Base-by-base conservation (phyloP, 2,113 vertebrate species). In the Hyla sarda region DNA sequence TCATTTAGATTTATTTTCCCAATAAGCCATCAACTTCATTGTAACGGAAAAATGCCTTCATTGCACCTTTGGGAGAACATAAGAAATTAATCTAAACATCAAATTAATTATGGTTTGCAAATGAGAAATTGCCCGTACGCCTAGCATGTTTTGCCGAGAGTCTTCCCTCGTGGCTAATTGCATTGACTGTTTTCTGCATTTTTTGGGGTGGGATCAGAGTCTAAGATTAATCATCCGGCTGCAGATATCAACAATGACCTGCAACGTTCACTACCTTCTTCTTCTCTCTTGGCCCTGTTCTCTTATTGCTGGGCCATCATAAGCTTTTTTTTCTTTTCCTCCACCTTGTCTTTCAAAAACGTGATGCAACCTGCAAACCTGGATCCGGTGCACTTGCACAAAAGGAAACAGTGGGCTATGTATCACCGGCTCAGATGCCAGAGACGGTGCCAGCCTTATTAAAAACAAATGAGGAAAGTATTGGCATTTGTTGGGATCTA, bases 61-160 rank as follows among this genome's bases (percentile, higher is more conserved):
- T 83, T 92, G 93, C 91, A 92, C 91, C 93, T 93, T 92, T 92
- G 93, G 91, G 91, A 93, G 89, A 91, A 91, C 90, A 93, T 92
- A 92, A 93, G 92, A 93, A 92, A 93, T 93, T 92, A 93, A 93
- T 93, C 93, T 93, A 92, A 93, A 92, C 92, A 93, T 93, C 93
- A 93, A 91, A 93, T 93, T 93, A 92, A 93, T 93, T 93, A 93
- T 90, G 90, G 90, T 92, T 93, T 92, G 91, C 89, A 92, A 93
- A 93, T 93, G 91, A 93, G 92, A 91, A 91, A 90, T 90, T 89
- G 90, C 89, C 91, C 88, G 90, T 85, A 90, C 89, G 89, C 92
- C 88, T 92, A 92, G 90, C 90, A 92, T 89, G 91, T 92, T 91
- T 90, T 88, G 88, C n/a, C 73, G 50, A 71, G 72, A 90, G 89